Base-by-base conservation (phyloP, 2,113 vertebrate species). In the Tachycineta bicolor region DNA sequence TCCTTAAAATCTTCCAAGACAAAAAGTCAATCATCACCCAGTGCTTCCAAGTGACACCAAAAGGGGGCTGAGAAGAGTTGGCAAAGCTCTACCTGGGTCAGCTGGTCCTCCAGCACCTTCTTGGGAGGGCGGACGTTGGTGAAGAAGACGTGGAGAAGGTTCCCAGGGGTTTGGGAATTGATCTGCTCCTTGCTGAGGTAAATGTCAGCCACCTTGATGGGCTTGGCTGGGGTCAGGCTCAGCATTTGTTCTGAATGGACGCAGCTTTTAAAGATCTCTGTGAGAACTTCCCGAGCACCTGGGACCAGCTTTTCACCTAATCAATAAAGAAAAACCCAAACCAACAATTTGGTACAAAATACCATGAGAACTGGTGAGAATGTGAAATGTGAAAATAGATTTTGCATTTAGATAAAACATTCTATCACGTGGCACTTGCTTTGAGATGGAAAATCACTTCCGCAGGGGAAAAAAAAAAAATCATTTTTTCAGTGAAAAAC, bases 141-240 rank as follows among this genome's bases (percentile, higher is more conserved):
- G 97, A 99, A 99, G 97, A 99, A 99, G 44, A 99, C 96, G 28
- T 99, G 99, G 17, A 99, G 98, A 5, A 99, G 98, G 83, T 99
- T 99, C 24, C 99, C 99, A 4, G 99, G 99, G 0, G 99, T 99
- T 98, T 99, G 99, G 43, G 99, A 98, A 94, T 99, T 99, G 94
- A 99, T 99, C 97, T 99, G 99, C 95, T 99, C 99, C 95, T 99
- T 99, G 96, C 99, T 99, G 25, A 99, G 99, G 90, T 98, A 99
- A 96, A 99, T 99, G 94, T 99, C 99, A 5, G 99, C 98, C 44
- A 99, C 99, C 95, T 99, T 99, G 52, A 99, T 96, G 29, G 99
- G 99, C 80, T 99, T 99, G 0, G 98, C 96, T 6, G 99, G 99
- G 1, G 99, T 98, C 70, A 99, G 98, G 97, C 99, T 99, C 95